phyloP scores from a whole-genome alignment of 1,140 invertebrate species.

The Drosophila ananassae region DNA sequence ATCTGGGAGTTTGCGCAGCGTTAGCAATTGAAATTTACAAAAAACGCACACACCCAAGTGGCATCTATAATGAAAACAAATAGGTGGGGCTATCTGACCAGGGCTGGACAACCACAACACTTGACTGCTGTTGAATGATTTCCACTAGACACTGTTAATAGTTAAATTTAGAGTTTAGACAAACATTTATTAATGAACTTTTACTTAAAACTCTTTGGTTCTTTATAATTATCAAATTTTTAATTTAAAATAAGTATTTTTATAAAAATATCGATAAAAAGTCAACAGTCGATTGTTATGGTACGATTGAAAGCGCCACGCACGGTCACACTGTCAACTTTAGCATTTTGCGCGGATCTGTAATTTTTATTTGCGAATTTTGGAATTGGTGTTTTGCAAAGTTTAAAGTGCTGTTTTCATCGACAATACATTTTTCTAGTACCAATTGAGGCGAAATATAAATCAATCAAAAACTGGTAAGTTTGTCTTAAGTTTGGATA shows the following conservation, averaged over 20 bases:
- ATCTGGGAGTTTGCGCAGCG: conserved; percentile 24
- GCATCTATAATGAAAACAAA: conserved; percentile 1
- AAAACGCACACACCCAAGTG: conserved; percentile 20
- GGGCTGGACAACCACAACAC: conserved; percentile 1
- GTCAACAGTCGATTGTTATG: too few relatives aligned
- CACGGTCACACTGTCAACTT: neutral
- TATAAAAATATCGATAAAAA: neutral
- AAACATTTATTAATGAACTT: too few relatives aligned
- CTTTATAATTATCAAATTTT: neutral
- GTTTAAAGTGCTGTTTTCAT: conserved; percentile 7
- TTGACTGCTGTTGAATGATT: neutral
- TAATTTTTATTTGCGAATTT: neutral
- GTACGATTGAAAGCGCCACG: neutral
- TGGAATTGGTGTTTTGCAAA: conserved; percentile 7
- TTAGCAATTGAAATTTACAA: conserved; percentile 23
- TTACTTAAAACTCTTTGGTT: too few relatives aligned
- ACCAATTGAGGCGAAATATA: conserved; percentile 17
- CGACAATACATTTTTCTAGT: neutral
- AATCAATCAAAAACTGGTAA: conserved; percentile 39
- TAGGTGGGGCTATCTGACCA: neutral
- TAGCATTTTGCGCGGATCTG: neutral
- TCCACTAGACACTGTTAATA: neutral
- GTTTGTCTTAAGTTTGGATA: conserved; percentile 18
- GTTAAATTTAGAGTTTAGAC: neutral
- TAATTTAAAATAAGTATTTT: neutral